Evolutionary conservation across 2,113 vertebrate species (phyloP).

Genomic region (Crotophaga sulcirostris): DNA sequence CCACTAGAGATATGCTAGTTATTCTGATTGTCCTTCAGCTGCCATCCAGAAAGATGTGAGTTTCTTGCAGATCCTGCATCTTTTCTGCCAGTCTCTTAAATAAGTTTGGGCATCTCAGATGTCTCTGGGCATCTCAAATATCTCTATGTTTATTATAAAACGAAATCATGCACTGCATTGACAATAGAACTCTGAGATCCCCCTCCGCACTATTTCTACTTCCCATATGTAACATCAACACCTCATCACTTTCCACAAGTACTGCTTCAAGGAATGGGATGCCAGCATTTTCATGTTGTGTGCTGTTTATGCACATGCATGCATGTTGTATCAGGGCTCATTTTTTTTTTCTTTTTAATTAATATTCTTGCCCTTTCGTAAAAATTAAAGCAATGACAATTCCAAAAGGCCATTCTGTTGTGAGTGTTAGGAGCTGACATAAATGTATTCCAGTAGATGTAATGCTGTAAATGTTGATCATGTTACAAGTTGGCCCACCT

Average conservation of each 20-base stretch:
- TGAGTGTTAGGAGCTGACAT: constrained; percentile 12
- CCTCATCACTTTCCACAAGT: neutral
- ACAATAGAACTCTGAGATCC: neutral
- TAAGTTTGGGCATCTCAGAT: neutral
- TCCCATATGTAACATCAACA: rapidly evolving
- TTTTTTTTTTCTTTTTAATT: neutral
- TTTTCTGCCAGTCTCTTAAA: neutral
- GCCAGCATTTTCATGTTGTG: neutral
- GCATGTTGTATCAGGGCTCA: neutral
- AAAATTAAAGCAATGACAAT: constrained; percentile 1
- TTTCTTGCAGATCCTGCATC: neutral
- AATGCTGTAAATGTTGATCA: constrained; percentile 22
- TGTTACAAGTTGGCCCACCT: constrained; percentile 29
- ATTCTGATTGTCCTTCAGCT: neutral
- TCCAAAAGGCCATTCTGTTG: neutral
- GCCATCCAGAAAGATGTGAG: neutral
- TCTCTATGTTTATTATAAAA: neutral
- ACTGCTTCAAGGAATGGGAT: neutral
- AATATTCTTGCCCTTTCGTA: neutral
- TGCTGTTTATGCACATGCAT: neutral
- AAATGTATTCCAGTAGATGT: constrained; percentile 30
- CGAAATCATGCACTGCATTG: neutral
- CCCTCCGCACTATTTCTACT: too few relatives aligned
- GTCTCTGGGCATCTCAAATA: neutral
- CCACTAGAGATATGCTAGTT: neutral